Evolutionary conservation across 1,140 invertebrate genomes (phyloP), one percentile per base, ranked within the genome.

Genomic region (Dendroctonus ponderosae): DNA sequence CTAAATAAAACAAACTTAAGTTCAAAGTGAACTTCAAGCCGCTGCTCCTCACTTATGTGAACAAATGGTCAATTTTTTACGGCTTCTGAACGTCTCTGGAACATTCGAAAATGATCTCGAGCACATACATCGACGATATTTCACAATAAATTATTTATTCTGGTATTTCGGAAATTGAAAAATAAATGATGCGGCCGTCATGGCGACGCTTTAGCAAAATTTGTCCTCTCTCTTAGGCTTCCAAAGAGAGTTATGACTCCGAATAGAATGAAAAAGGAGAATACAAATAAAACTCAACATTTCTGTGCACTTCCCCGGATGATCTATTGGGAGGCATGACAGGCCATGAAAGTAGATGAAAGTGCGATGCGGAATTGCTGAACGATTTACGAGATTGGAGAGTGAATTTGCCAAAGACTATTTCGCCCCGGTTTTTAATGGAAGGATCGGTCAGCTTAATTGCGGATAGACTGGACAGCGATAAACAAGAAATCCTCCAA

Each of bases 121-220:
- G 26, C 26, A 1, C 26, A 26, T 26, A 26, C 26, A 26, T 26
- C 26, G 26, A 3, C 26, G 26, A 26, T 26, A 52, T 52, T 15
- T 40, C 58, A 50, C 58, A 61, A 61, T 61, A 61, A 61, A 61
- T 61, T 49, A 61, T 49, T 49, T 61, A 61, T 49, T 61, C 48
- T 15, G 12, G 26, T 50, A 49, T 61, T 43, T 49, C 48, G 44
- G 58, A 49, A 61, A 61, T 61, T 61, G 58, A 61, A 61, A 61
- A 51, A 62, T 62, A 51, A 51, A 52, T 37, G 40, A 59, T 26
- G 43, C 38, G 50, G 50, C 50, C 50, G 50, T 52, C 50, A 52
- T 12, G 46, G 38, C 58, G 44, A 49, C 58, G 48, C 38, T 50
- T 11, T 49, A 61, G 50, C 50, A 61, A 61, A 61, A 61, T 61